phyloP scores from a whole-genome alignment of 2,113 vertebrate species.

The Heterotilapia buettikoferi region DNA sequence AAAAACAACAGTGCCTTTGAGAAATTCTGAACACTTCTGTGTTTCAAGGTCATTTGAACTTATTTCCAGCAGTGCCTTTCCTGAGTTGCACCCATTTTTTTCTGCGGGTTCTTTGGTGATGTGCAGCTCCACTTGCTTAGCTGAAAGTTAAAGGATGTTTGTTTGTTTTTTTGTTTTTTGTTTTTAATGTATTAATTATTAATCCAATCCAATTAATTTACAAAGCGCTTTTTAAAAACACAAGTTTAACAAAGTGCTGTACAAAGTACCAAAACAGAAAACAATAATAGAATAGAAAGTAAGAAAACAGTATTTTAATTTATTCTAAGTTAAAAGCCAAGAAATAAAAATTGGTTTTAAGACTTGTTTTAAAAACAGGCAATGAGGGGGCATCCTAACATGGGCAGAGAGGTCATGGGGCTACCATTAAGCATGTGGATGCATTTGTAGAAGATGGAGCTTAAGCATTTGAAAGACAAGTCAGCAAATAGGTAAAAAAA shows the following conservation, averaged over 20 bases:
- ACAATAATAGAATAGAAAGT: not conserved
- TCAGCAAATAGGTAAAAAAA: not conserved
- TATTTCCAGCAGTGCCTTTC: not conserved
- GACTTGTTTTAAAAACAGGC: not conserved
- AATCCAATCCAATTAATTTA: not conserved
- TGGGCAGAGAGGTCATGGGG: not conserved
- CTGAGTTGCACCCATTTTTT: not conserved
- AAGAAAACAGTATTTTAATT: rapidly evolving
- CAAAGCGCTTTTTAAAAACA: not conserved
- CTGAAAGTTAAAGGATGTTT: not conserved
- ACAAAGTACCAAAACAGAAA: not conserved
- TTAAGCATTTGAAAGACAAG: not conserved
- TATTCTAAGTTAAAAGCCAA: not conserved
- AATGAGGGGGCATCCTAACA: not conserved
- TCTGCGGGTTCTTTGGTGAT: not conserved
- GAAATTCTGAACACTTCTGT: not conserved
- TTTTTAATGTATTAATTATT: not conserved
- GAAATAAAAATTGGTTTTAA: not conserved
- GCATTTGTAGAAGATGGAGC: not conserved
- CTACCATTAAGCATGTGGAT: not conserved
- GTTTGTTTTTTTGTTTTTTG: not conserved
- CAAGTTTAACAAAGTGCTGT: not conserved
- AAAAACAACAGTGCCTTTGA: not conserved
- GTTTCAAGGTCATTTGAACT: not conserved
- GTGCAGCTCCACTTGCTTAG: not conserved